Conservation (phyloP, 2,888 invertebrate species). For the Dusona sp. region DNA sequence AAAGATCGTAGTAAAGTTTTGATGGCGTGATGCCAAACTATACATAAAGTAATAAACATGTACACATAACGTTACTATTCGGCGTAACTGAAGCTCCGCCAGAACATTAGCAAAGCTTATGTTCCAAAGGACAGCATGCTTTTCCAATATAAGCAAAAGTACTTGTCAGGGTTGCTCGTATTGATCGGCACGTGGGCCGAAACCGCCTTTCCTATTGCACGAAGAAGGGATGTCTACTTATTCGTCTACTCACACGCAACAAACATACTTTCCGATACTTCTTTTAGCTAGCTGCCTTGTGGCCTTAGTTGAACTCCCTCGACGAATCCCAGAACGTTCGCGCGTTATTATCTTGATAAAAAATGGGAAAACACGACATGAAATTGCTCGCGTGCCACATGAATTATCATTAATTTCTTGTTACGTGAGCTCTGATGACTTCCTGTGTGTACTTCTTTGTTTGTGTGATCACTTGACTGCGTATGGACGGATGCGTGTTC, state of each 20-base stretch:
- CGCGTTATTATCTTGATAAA: slow-evolving; percentile 72
- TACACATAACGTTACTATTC: slow-evolving; percentile 66
- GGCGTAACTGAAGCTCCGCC: slow-evolving; percentile 28
- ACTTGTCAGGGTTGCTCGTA: slow-evolving; percentile 70
- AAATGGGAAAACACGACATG: slow-evolving; percentile 77
- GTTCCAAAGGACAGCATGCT: slow-evolving; percentile 30
- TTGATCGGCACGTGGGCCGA: slow-evolving; percentile 71
- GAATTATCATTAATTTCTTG: slow-evolving; percentile 83
- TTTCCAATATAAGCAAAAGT: slow-evolving; percentile 59
- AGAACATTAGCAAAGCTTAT: slow-evolving; percentile 22
- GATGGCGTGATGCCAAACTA: slow-evolving; percentile 65
- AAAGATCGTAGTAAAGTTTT: slow-evolving; percentile 32
- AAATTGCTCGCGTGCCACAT: slow-evolving; percentile 82
- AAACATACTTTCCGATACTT: slow-evolving; percentile 22
- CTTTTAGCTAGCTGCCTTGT: slow-evolving; percentile 39
- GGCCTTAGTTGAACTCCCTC: slow-evolving; percentile 48
- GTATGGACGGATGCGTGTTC: slow-evolving; percentile 2
- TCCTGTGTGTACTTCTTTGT: slow-evolving; percentile 15
- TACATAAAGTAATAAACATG: slow-evolving; percentile 27
- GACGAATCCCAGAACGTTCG: slow-evolving; percentile 52
- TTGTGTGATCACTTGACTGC: slow-evolving; percentile 10
- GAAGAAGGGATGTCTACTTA: slow-evolving; percentile 80
- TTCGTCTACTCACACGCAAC: slow-evolving; percentile 58
- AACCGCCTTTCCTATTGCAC: slow-evolving; percentile 77
- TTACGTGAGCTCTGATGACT: slow-evolving; percentile 73